Evolutionary conservation across 2,113 vertebrate species (phyloP), one percentile per base, ranked within the genome.

Genomic region (Callorhinus ursinus): DNA sequence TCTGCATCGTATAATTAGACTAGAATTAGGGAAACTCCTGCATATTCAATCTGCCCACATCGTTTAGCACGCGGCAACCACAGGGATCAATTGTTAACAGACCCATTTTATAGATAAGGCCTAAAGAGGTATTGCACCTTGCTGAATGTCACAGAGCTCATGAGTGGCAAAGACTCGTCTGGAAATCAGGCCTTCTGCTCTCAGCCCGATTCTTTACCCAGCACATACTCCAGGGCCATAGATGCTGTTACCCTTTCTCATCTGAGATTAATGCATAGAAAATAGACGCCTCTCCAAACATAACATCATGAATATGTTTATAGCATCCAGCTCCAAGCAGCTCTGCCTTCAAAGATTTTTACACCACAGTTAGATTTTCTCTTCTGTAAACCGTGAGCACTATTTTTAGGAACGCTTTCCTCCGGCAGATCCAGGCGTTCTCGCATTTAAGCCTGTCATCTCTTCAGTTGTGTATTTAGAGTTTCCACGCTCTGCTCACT

Each of bases 281-380:
- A 96, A 90, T 22, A 91, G 81, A 67, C 21, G 31, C 51, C 81
- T 94, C 90, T 88, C 65, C 55, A 65, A 88, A 95, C 57, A 88
- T 18, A 76, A 67, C 89, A 95, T 94, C 81, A 28, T 93, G 96
- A 88, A 95, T 94, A 86, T 93, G 96, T 88, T 90, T 72, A 90
- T n/a, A 94, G 49, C 91, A 88, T 49, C 65, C 77, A 91, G 84
- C 81, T 85, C 79, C 31, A 46, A 95, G 97, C 84, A 97, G 67
- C 55, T 85, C 91, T 90, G 93, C 96, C 96, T 97, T 98, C 94
- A 96, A 93, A 97, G 91, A 95, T 82, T 89, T 96, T 74, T 93
- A 93, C 84, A 89, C 71, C 67, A 42, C 86, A 57, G 90, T 93
- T 77, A 86, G 94, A 89, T 96, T 88, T 93, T 84, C 97, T 97